These are phyloP conservation scores for Urechis unicinctus DNA, from an alignment of 2,888 invertebrate genomes.

Conservation along the genomic window DNA sequence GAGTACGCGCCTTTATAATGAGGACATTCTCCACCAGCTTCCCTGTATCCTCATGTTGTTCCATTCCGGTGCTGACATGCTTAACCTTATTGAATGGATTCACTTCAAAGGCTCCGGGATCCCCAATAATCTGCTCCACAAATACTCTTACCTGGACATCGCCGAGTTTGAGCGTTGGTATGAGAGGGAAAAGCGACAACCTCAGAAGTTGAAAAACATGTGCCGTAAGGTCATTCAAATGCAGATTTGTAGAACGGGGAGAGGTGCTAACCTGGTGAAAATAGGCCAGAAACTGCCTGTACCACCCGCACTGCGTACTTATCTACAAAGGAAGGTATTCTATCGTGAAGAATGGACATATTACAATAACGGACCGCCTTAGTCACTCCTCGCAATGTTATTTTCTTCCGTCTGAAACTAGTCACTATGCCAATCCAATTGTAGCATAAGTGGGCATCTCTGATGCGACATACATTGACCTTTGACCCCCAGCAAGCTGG, in stretches of 20 bases:
- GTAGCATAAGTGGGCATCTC: too few species aligned
- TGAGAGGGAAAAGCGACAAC: constrained; percentile 32
- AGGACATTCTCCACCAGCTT: constrained; percentile 45
- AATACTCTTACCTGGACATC: constrained; percentile 31
- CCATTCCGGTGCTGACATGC: constrained; percentile 48
- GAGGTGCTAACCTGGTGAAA: constrained; percentile 31
- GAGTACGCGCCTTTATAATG: constrained; percentile 46
- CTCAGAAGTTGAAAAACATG: constrained; percentile 44
- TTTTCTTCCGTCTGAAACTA: too few species aligned
- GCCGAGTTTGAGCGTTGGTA: constrained; percentile 36
- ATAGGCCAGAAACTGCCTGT: constrained; percentile 37
- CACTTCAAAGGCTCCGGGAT: constrained; percentile 47
- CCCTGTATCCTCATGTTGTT: constrained; percentile 42
- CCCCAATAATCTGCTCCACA: constrained; percentile 22
- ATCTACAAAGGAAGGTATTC: constrained; percentile 42
- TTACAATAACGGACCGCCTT: too few species aligned
- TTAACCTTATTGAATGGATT: constrained; percentile 49
- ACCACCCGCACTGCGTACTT: constrained; percentile 41
- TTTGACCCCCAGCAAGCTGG: too few species aligned
- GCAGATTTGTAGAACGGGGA: constrained; percentile 26
- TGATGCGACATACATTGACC: too few species aligned
- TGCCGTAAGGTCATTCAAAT: constrained; percentile 48
- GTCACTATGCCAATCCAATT: too few species aligned
- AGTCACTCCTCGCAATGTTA: too few species aligned
- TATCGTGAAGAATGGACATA: constrained; percentile 18